phyloP scores from a whole-genome alignment of 2,888 invertebrate genomes.

The Erebia aethiops region DNA sequence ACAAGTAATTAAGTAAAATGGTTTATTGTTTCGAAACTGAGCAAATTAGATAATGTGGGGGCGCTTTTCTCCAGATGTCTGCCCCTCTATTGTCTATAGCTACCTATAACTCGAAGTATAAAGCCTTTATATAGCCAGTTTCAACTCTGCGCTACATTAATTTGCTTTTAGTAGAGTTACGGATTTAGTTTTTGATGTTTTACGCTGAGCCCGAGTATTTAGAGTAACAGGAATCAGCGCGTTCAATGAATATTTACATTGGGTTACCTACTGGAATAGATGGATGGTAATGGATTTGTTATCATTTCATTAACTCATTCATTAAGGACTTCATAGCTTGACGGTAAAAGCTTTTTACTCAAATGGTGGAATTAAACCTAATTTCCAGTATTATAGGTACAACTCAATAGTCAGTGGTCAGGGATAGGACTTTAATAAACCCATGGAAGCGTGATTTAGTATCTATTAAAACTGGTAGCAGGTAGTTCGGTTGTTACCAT shows the following conservation, averaged over 20 bases:
- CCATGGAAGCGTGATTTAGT: no score
- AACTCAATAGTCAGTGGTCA: no score
- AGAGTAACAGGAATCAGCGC: conserved; percentile 3
- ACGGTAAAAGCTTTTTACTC: no score
- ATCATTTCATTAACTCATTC: conserved; percentile 4
- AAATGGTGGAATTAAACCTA: no score
- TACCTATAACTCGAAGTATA: background rate
- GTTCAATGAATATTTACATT: conserved; percentile 13
- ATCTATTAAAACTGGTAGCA: no score
- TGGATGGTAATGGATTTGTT: conserved; percentile 16
- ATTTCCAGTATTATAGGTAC: no score
- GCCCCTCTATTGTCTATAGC: background rate
- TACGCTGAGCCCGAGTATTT: conserved; percentile 1
- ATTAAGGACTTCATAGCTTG: no score
- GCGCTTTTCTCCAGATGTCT: background rate
- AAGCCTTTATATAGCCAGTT: conserved; percentile 15
- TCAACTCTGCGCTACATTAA: conserved; percentile 30
- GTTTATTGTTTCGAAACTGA: no score
- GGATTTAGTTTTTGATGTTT: conserved; percentile 22
- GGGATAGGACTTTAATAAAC: no score
- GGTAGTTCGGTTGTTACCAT: no score
- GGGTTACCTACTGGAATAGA: background rate
- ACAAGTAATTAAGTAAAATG: no score
- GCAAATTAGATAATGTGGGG: background rate
- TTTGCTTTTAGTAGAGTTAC: conserved; percentile 36